Conservation (phyloP, 2,113 vertebrate genomes). For the Chamaetylas fuelleborni region DNA sequence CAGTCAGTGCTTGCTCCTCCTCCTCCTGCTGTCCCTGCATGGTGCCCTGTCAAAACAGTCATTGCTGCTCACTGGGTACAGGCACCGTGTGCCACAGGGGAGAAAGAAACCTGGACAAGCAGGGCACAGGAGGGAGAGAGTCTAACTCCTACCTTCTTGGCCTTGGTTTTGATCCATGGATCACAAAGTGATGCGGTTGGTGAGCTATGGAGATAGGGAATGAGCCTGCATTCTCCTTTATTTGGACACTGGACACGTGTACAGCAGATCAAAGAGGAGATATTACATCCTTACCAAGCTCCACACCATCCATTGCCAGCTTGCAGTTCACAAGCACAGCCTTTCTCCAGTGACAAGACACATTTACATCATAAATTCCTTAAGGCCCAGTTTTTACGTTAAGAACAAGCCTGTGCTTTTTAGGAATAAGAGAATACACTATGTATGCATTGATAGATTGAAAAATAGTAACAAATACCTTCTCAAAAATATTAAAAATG, state of each 20-base stretch:
- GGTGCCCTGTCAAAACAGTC: neutral
- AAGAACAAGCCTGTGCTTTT: neutral
- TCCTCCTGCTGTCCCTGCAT: rapidly evolving
- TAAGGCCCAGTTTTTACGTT: neutral
- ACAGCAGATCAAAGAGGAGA: neutral
- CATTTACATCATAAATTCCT: neutral
- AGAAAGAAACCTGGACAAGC: neutral
- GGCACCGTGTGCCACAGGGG: neutral
- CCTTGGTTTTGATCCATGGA: neutral
- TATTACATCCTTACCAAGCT: neutral
- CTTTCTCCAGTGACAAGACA: neutral
- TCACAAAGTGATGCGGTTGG: neutral
- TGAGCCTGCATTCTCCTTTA: neutral
- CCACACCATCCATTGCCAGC: neutral
- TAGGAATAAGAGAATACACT: neutral
- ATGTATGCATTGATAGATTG: neutral
- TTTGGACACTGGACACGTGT: neutral
- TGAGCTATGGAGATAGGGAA: neutral
- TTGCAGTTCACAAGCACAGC: neutral
- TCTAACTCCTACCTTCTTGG: neutral
- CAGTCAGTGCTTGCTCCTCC: neutral
- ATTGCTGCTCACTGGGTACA: neutral
- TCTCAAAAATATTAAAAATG: neutral
- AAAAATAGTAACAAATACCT: neutral
- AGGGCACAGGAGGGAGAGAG: neutral